Conservation (phyloP, 1,140 invertebrate species). For the Rhyacophila brunnea region DNA sequence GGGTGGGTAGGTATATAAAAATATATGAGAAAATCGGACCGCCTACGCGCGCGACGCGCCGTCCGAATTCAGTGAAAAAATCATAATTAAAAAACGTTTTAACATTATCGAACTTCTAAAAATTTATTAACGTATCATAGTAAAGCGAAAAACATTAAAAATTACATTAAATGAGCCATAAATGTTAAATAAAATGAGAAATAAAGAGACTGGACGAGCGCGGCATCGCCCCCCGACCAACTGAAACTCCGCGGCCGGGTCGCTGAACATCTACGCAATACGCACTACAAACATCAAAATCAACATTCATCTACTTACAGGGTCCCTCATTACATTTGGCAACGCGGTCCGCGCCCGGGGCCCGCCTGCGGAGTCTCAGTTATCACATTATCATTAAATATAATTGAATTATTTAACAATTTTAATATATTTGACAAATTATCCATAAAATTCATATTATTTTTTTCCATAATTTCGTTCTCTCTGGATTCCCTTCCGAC, state of each 20-base stretch:
- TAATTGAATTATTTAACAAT: slow-evolving; percentile 33
- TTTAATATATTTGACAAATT: slow-evolving; percentile 33
- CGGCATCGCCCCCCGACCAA: background rate
- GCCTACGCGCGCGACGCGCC: background rate
- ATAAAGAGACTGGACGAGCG: too few species aligned
- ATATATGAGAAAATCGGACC: background rate
- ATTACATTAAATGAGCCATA: slow-evolving; percentile 31
- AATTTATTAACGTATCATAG: slow-evolving; percentile 30
- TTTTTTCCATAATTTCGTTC: slow-evolving; percentile 6
- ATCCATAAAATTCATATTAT: slow-evolving; percentile 24
- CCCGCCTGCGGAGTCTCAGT: slow-evolving; percentile 24
- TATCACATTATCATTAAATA: slow-evolving; percentile 32
- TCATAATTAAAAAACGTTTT: slow-evolving; percentile 18
- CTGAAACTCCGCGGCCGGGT: slow-evolving; percentile 17
- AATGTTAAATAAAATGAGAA: slow-evolving; percentile 20
- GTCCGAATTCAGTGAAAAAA: slow-evolving; percentile 5
- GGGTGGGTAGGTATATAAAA: background rate
- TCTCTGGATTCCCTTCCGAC: too few species aligned
- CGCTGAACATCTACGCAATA: background rate
- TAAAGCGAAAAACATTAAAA: slow-evolving; percentile 32
- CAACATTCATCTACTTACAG: background rate
- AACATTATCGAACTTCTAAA: slow-evolving; percentile 27
- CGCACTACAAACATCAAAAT: too few species aligned
- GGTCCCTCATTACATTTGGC: background rate
- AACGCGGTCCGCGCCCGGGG: slow-evolving; percentile 2